Evolutionary conservation across 1,140 invertebrate genomes (phyloP), one percentile per base, ranked within the genome.

Genomic region (Pseudoatta argentina): DNA sequence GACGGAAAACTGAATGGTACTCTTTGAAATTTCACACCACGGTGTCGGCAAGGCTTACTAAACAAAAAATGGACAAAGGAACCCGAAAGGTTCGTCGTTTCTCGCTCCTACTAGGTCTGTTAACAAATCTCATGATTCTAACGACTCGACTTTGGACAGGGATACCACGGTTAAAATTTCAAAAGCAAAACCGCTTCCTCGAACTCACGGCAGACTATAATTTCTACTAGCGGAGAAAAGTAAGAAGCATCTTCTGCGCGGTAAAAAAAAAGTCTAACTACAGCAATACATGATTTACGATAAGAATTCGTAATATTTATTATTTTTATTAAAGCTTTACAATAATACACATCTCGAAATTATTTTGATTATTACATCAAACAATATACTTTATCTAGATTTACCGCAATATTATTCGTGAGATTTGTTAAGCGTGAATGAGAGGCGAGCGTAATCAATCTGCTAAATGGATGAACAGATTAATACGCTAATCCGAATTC

Each of bases 91-190:
- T 27, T 64, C 76, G 39, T 18, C 30, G 24, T 79, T 71, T 77
- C 61, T 51, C 89, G 72, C 55, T 55, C 67, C 73, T 79, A 51
- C 44, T 64, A 57, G 59, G 67, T 76, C 90, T 76, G 76, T 85
- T 90, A 91, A 91, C 90, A 88, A 91, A 89, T 88, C 87, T 87
- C 75, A 69, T 76, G 78, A 88, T 81, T 75, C 87, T 91, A 91
- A 89, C 89, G 88, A 91, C 64, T 75, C 51, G 86, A 85, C 75
- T 69, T 67, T 53, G 39, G 48, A 61, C 48, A 44, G 39, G 39
- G 57, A 82, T 51, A 55, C 59, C 61, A 71, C 34, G 75, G 90
- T 91, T 66, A 27, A 66, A 83, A 91, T 88, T 91, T 91, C 91
- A 91, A 92, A 92, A 91, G 91, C 64, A 44, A 27, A 3, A 57